These are phyloP conservation scores for Hyles lineata DNA, from an alignment of 2,888 invertebrate species.

Conservation along the genomic window DNA sequence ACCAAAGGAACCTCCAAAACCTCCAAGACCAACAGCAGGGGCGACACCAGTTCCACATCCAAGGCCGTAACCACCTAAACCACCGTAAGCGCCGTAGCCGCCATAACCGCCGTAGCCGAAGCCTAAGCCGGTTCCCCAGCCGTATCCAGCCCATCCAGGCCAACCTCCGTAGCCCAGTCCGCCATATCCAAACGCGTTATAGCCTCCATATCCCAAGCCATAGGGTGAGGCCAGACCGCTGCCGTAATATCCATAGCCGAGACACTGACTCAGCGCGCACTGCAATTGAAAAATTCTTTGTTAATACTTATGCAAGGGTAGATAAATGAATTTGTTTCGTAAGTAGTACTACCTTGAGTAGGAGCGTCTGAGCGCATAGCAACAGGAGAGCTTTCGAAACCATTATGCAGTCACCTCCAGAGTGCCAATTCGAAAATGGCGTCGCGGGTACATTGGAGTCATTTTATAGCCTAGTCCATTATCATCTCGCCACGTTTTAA, in stretches of 20 bases:
- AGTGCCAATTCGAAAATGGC: slow-evolving; percentile 33
- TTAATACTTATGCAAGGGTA: slow-evolving; percentile 15
- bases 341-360: slow-evolving; percentile 40
- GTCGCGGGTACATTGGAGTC: slow-evolving; percentile 12
- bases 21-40: slow-evolving; percentile 19
- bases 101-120: slow-evolving; percentile 15
- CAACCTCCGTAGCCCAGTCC: slow-evolving; percentile 10
- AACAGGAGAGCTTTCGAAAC: slow-evolving; percentile 39
- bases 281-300: slow-evolving; percentile 26
- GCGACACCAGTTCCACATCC: slow-evolving; percentile 4
- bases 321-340: background rate
- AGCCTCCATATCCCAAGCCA: slow-evolving; percentile 23
- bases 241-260: slow-evolving; percentile 30
- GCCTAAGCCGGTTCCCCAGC: background rate
- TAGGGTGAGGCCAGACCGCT: slow-evolving; percentile 12
- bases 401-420: slow-evolving; percentile 39
- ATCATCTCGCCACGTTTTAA: slow-evolving; percentile 31
- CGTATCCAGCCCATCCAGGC: slow-evolving; percentile 12
- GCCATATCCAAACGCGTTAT: slow-evolving; percentile 23
- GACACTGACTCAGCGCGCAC: slow-evolving; percentile 27
- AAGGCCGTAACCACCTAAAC: slow-evolving; percentile 16
- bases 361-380: slow-evolving; percentile 43
- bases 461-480: slow-evolving; percentile 34
- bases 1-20: slow-evolving; percentile 35
- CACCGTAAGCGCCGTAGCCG: slow-evolving; percentile 16